A percentile compares a stretch with the other conserved stretches of the same genome.
These are phyloP conservation scores for Drosophila kanekoi DNA, from an alignment of 2,888 invertebrate species.

Conservation along the genomic window DNA sequence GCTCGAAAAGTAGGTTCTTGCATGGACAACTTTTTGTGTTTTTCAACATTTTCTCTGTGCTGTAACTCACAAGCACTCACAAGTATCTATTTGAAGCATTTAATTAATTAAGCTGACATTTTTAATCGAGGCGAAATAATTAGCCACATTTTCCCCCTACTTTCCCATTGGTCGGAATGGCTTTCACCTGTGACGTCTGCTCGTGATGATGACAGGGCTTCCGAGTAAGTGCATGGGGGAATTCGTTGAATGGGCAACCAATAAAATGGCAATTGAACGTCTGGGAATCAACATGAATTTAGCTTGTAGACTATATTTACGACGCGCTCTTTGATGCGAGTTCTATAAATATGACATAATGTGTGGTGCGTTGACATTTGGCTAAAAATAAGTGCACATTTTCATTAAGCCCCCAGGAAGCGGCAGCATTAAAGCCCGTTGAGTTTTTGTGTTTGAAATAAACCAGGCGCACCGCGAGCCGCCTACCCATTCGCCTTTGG, in stretches of 20 bases:
- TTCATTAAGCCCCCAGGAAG: slow-evolving; percentile 57
- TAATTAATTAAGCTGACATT: too few species aligned
- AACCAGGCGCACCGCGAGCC: neutral
- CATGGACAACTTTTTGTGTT: too few species aligned
- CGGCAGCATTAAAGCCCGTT: slow-evolving; percentile 54
- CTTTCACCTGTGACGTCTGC: neutral
- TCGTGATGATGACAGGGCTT: neutral
- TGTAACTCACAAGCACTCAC: too few species aligned
- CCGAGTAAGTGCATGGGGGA: neutral
- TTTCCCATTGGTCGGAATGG: neutral
- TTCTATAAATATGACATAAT: slow-evolving; percentile 32
- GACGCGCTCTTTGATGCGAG: slow-evolving; percentile 5
- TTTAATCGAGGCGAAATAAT: neutral
- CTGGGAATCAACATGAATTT: neutral
- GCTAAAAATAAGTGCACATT: slow-evolving; percentile 56
- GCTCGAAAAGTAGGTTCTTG: too few species aligned
- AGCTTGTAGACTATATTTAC: slow-evolving; percentile 17
- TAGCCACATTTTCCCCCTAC: neutral
- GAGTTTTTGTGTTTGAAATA: slow-evolving; percentile 32
- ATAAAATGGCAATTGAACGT: slow-evolving; percentile 12
- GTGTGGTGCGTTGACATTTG: slow-evolving; percentile 23
- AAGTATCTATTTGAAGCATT: too few species aligned
- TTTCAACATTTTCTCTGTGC: too few species aligned
- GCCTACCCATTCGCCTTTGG: slow-evolving; percentile 6
- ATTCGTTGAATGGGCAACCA: neutral